Evolutionary conservation across 2,797 vertebrate species (phyloP).

Genomic region (Notamacropus eugenii): DNA sequence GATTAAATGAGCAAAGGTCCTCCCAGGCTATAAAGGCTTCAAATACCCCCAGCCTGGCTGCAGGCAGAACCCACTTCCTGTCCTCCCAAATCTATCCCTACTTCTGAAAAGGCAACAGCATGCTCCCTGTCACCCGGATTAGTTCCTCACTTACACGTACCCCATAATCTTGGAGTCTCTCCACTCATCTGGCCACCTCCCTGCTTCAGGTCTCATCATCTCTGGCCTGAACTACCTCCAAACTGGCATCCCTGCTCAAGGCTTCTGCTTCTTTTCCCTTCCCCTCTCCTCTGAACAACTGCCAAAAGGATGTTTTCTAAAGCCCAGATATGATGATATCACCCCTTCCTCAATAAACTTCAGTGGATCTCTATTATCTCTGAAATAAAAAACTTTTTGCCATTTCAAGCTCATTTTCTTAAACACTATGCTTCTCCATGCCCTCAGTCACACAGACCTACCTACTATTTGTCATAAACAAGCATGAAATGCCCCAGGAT

Average conservation of each 20-base stretch:
- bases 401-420: neutral
- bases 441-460: neutral
- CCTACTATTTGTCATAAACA: neutral
- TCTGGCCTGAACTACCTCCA: neutral
- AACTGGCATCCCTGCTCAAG: neutral
- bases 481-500: slow-evolving; percentile 10
- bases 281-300: too few species aligned
- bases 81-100: neutral
- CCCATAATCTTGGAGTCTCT: neutral
- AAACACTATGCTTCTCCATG: neutral
- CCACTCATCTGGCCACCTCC: neutral
- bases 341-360: neutral
- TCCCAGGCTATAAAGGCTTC: neutral
- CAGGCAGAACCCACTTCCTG: neutral
- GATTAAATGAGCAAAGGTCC: neutral
- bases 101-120: neutral
- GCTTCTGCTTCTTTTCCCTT: neutral
- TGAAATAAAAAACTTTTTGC: neutral
- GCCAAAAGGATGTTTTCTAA: neutral
- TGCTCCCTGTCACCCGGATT: neutral
- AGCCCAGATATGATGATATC: neutral
- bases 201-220: neutral
- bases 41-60: neutral
- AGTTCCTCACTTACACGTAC: neutral
- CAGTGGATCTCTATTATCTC: neutral